Conservation (phyloP, 2,797 vertebrate genomes). For the Acanthurus lineatus region DNA sequence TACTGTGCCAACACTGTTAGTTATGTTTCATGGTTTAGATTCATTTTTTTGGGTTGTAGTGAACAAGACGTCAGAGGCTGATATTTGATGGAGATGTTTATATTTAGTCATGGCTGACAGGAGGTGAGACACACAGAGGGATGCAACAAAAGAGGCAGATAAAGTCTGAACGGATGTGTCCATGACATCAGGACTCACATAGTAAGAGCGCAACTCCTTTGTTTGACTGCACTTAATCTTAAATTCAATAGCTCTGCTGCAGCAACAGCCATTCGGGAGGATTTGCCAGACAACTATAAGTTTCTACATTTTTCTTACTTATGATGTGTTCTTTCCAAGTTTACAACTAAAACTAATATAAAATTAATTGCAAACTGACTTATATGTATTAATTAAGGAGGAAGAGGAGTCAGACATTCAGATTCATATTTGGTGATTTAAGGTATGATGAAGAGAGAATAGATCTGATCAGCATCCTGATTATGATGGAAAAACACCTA, state of each 20-base stretch:
- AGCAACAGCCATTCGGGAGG: neutral
- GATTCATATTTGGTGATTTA: neutral
- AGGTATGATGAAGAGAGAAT: neutral
- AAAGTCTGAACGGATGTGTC: slow-evolving; percentile 1
- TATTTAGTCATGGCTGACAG: slow-evolving; percentile 44
- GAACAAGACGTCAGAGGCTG: slow-evolving; percentile 26
- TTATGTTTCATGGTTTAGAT: slow-evolving; percentile 34
- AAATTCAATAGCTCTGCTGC: neutral
- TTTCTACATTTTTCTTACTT: neutral
- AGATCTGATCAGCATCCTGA: neutral
- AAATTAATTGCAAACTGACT: neutral
- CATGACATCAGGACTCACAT: slow-evolving; percentile 10
- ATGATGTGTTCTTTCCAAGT: neutral
- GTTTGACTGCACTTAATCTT: slow-evolving; percentile 5
- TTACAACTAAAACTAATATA: neutral
- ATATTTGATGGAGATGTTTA: slow-evolving; percentile 35
- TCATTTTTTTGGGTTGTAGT: slow-evolving; percentile 26
- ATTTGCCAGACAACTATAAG: neutral
- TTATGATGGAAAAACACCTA: too few species aligned
- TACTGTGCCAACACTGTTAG: slow-evolving; percentile 42
- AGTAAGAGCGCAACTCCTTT: neutral
- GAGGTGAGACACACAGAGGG: slow-evolving; percentile 6
- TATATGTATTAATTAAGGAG: neutral
- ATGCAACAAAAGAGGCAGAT: neutral
- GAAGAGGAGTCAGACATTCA: neutral